These are phyloP conservation scores for Acanthosepion pharaonis DNA, from an alignment of 2,888 invertebrate genomes.

Conservation along the genomic window DNA sequence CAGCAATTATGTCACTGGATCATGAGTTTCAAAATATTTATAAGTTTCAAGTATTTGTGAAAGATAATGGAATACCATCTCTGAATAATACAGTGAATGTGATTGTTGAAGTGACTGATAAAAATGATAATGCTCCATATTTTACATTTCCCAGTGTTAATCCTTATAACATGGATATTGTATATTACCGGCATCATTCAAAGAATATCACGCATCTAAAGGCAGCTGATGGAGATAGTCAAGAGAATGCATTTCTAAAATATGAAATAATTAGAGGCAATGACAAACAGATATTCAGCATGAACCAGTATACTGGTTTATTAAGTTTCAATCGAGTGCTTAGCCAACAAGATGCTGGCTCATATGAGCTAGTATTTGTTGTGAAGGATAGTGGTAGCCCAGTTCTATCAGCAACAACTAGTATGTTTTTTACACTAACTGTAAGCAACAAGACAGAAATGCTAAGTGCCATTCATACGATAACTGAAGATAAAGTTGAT, in stretches of 20 bases:
- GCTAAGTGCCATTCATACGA: not conserved
- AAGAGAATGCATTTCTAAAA: slow-evolving; percentile 33
- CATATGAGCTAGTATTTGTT: not conserved
- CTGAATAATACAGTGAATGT: slow-evolving; percentile 21
- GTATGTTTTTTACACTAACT: not conserved
- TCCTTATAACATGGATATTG: slow-evolving; percentile 22
- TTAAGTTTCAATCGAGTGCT: slow-evolving; percentile 12
- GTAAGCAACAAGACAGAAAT: slow-evolving; percentile 33
- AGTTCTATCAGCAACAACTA: slow-evolving; percentile 33
- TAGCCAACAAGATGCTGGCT: slow-evolving; percentile 20
- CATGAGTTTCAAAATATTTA: slow-evolving; percentile 10
- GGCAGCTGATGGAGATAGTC: slow-evolving; percentile 33
- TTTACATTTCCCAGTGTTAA: slow-evolving; percentile 2
- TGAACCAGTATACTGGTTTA: not conserved
- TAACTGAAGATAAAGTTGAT: slow-evolving; percentile 13
- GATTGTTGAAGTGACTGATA: slow-evolving; percentile 33
- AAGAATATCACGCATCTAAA: not conserved
- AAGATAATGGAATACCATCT: slow-evolving; percentile 22
- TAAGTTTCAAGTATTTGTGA: slow-evolving; percentile 33
- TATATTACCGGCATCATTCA: slow-evolving; percentile 10
- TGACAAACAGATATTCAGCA: slow-evolving; percentile 1
- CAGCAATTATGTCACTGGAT: not conserved
- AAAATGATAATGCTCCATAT: slow-evolving; percentile 23
- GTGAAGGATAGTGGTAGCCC: not conserved
- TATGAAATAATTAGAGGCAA: slow-evolving; percentile 10